These are phyloP conservation scores for Cephus spinipes DNA, from an alignment of 2,888 invertebrate species.

Conservation along the genomic window DNA sequence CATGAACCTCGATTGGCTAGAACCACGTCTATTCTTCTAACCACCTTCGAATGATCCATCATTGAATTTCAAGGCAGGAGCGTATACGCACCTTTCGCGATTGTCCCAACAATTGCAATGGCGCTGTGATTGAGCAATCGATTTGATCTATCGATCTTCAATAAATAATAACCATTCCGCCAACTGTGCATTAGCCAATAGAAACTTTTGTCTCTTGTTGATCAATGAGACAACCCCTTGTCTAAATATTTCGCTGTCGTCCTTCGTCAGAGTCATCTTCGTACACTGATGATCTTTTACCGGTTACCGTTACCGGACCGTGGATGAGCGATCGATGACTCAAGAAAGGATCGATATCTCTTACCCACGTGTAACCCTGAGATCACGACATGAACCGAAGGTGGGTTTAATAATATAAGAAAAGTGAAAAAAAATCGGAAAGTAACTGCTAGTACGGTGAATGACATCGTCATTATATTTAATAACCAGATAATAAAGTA, in stretches of 20 bases:
- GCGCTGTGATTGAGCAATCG: background rate
- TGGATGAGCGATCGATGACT: background rate
- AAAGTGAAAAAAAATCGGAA: background rate
- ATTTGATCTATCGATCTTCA: constrained; percentile 1
- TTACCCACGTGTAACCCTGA: background rate
- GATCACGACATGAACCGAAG: background rate
- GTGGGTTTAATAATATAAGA: background rate
- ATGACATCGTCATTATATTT: background rate
- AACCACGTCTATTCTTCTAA: background rate
- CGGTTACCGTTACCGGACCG: background rate
- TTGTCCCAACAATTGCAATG: background rate
- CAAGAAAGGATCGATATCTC: background rate
- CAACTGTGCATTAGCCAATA: background rate
- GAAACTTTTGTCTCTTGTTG: background rate
- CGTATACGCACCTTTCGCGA: background rate
- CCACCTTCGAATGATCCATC: background rate
- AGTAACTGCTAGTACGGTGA: background rate
- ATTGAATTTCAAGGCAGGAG: background rate
- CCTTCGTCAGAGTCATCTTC: background rate
- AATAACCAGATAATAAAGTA: background rate
- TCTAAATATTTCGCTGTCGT: background rate
- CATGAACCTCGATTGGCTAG: background rate
- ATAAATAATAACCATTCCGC: background rate
- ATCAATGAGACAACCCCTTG: background rate
- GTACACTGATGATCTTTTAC: background rate